A percentile compares a stretch with the other conserved stretches of the same genome.
Conservation (phyloP, 2,113 vertebrate genomes). For the Aspiorhynchus laticeps region DNA sequence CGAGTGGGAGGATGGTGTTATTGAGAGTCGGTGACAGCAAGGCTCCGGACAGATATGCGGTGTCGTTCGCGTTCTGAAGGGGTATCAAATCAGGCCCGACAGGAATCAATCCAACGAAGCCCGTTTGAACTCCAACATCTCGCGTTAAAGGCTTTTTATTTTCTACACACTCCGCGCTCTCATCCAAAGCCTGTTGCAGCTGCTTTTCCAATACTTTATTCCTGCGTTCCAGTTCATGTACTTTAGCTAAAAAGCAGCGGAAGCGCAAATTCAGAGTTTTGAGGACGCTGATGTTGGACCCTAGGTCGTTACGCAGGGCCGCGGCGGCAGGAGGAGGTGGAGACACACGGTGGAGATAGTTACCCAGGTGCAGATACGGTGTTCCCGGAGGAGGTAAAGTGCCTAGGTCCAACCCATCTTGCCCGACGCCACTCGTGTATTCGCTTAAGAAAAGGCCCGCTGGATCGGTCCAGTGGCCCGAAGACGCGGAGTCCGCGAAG, state of each 20-base stretch:
- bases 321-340: conserved; percentile 68
- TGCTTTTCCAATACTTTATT: conserved; percentile 86
- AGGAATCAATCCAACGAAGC: conserved; percentile 61
- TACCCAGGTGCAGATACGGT: conserved; percentile 61
- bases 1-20: conserved; percentile 57
- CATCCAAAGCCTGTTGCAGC: conserved; percentile 77
- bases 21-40: conserved; percentile 67
- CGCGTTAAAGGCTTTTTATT: conserved; percentile 70
- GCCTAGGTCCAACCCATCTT: conserved; percentile 66
- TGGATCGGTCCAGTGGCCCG: conserved; percentile 57
- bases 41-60: conserved; percentile 63
- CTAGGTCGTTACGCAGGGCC: conserved; percentile 80
- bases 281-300: conserved; percentile 86
- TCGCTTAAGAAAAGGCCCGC: conserved; percentile 64
- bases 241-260: conserved; percentile 87
- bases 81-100: conserved; percentile 61
- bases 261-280: conserved; percentile 87
- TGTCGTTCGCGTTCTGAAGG: conserved; percentile 63
- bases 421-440: conserved; percentile 54
- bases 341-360: conserved; percentile 66
- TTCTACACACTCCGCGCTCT: conserved; percentile 39
- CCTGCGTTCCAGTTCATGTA: conserved; percentile 85
- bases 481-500: conserved; percentile 55
- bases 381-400: conserved; percentile 62
- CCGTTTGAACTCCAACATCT: conserved; percentile 80